These are phyloP conservation scores for Brachionus angularis DNA, from an alignment of 1,140 invertebrate species.

Conservation along the genomic window DNA sequence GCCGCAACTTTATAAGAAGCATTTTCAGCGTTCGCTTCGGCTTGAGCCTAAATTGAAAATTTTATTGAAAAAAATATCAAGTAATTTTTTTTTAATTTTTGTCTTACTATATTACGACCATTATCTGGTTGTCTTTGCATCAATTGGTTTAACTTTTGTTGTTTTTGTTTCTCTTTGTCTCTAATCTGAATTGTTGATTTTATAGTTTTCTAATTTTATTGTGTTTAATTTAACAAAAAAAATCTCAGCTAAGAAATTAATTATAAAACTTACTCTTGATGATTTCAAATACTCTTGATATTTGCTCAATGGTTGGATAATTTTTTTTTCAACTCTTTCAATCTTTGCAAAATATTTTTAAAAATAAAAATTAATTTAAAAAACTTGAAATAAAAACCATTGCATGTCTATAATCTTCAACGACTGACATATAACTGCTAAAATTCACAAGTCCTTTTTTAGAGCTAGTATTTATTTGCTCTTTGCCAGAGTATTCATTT, in stretches of 20 bases:
- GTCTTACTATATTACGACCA: conserved; percentile 20
- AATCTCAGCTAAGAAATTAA: not conserved
- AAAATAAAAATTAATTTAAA: not conserved
- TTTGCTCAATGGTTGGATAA: conserved; percentile 35
- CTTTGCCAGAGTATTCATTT: conserved; percentile 32
- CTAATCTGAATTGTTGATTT: conserved; percentile 11
- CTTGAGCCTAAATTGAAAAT: conserved; percentile 1
- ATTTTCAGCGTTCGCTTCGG: conserved; percentile 29
- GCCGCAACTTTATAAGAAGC: conserved; percentile 1
- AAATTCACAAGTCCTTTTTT: conserved; percentile 27
- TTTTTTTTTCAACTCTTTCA: conserved; percentile 31
- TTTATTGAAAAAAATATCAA: not conserved
- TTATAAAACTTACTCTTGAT: not conserved
- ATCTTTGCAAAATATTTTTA: not conserved
- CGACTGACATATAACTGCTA: conserved; percentile 15
- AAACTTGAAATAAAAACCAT: not conserved
- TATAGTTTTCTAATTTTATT: not conserved
- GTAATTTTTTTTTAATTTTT: not conserved
- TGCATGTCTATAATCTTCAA: conserved; percentile 42
- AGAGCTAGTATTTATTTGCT: conserved; percentile 29
- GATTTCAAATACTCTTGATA: conserved; percentile 41
- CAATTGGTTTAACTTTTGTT: conserved; percentile 18
- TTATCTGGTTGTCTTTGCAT: conserved; percentile 27
- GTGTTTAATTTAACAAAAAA: not conserved
- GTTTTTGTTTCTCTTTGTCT: conserved; percentile 21